A percentile compares a stretch with the other conserved stretches of the same genome.
These are phyloP conservation scores for Sapayoa aenigma DNA, from an alignment of 2,113 vertebrate species.

Conservation along the genomic window DNA sequence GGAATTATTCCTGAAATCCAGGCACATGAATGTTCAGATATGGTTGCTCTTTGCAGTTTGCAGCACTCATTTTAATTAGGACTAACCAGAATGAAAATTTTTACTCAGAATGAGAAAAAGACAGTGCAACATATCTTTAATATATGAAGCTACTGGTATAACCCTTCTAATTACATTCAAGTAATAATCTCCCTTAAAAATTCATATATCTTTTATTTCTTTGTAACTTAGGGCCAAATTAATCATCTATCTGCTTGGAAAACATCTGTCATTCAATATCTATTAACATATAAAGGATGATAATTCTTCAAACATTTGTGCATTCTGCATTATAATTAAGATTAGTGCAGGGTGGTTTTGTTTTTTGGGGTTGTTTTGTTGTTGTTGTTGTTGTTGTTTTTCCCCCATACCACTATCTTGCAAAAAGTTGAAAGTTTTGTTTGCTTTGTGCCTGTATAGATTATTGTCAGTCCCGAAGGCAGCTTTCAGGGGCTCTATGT, in stretches of 20 bases:
- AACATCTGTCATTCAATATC: slow-evolving; percentile 52
- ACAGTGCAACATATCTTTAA: background rate
- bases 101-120: background rate
- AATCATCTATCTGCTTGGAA: background rate
- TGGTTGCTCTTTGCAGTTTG: background rate
- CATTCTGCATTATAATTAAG: background rate
- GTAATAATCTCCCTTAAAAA: background rate
- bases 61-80: background rate
- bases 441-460: background rate
- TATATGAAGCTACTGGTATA: background rate
- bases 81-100: background rate
- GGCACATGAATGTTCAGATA: background rate
- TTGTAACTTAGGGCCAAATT: slow-evolving; percentile 18
- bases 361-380: too few species aligned
- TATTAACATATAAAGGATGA: slow-evolving; percentile 7
- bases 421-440: background rate
- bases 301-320: background rate
- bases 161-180: background rate
- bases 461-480: slow-evolving; percentile 37
- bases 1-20: background rate
- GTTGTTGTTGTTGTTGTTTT: too few species aligned
- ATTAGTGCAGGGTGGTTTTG: slow-evolving; percentile 34
- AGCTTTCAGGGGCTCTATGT: slow-evolving; percentile 54
- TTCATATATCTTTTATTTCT: background rate
- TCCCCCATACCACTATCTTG: background rate